Evolutionary conservation across 2,888 invertebrate genomes (phyloP), one percentile per base, ranked within the genome.

Genomic region (Drosophila lutescens): DNA sequence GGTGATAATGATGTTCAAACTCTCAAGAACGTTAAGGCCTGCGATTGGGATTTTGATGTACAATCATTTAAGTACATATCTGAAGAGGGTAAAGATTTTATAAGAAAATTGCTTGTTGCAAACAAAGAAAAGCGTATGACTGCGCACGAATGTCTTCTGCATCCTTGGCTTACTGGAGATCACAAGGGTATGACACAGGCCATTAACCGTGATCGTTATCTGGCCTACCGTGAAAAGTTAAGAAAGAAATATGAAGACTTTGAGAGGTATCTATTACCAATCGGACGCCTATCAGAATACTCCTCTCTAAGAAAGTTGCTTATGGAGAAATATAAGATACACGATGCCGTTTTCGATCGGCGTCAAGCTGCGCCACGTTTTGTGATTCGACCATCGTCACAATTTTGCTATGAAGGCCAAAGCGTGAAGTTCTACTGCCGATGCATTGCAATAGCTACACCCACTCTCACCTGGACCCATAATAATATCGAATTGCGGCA

Each of bases 1-100:
- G 99, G 99, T 46, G 98, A 99, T 92, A 98, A 98, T 91, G 99
- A 99, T 93, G 96, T 99, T 60, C 99, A 99, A 87, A 99, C 99
- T 0, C 93, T 99, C 78, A 98, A 98, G 93, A 99, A 99, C 92
- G 99, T 99, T 13, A 98, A 98, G 92, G 97, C 97, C 10, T 99
- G 99, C 92, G 98, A 99, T 93, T 99, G 99, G 99, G 98, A 98
- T 94, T 99, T 99, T 93, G 99, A 99, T 91, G 96, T 96, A 90
- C 98, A 98, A 88, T 96, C 98, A 9, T 99, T 99, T 94, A 93
- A 95, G 26, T 95, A 96, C 89, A 98, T 99, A 58, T 99, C 99
- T 0, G 97, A 97, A 61, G 98, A 99, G 92, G 99, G 97, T 87
- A 99, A 97, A 93, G 99, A 99, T 94, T 99, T 99, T 93, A 99